Conservation (phyloP, 2,888 invertebrate species). For the Nomada ruficornis region DNA sequence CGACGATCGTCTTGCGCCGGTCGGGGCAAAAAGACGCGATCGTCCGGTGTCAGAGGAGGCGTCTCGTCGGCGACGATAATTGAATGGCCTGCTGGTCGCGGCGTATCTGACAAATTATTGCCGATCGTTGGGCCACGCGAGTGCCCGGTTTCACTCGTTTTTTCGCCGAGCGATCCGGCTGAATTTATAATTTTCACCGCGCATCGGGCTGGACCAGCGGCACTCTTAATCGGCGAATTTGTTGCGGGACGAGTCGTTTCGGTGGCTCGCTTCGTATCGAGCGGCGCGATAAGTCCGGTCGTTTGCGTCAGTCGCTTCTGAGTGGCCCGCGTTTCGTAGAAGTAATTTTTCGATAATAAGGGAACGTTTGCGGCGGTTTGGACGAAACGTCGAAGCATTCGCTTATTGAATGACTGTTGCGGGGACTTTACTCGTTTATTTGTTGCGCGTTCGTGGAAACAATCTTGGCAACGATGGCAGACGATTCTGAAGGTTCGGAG, state of each 20-base stretch:
- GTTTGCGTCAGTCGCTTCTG: slow-evolving; percentile 8
- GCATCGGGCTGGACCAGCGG: neutral
- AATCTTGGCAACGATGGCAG: too few relatives aligned
- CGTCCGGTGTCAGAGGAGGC: slow-evolving; percentile 21
- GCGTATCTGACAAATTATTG: slow-evolving; percentile 59
- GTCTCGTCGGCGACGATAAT: slow-evolving; percentile 50
- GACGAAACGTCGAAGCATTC: neutral
- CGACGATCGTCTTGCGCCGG: slow-evolving; percentile 59
- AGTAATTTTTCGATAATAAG: slow-evolving; percentile 23
- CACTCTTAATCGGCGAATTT: slow-evolving; percentile 35
- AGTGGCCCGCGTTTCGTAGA: neutral
- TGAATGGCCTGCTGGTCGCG: slow-evolving; percentile 32
- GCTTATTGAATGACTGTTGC: neutral
- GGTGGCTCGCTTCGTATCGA: slow-evolving; percentile 6
- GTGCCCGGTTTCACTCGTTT: neutral
- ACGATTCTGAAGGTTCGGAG: too few relatives aligned
- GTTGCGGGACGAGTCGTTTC: slow-evolving; percentile 17
- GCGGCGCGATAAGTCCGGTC: slow-evolving; percentile 15
- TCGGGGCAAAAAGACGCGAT: slow-evolving; percentile 43
- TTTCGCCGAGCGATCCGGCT: neutral
- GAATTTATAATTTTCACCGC: slow-evolving; percentile 43
- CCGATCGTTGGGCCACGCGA: slow-evolving; percentile 33
- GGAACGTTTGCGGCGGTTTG: neutral
- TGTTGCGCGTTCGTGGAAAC: too few relatives aligned
- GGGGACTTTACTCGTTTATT: neutral